A percentile compares a stretch with the other conserved stretches of the same genome.
phyloP scores from a whole-genome alignment of 2,888 invertebrate genomes.

The Poecilobothrus nobilitatus region DNA sequence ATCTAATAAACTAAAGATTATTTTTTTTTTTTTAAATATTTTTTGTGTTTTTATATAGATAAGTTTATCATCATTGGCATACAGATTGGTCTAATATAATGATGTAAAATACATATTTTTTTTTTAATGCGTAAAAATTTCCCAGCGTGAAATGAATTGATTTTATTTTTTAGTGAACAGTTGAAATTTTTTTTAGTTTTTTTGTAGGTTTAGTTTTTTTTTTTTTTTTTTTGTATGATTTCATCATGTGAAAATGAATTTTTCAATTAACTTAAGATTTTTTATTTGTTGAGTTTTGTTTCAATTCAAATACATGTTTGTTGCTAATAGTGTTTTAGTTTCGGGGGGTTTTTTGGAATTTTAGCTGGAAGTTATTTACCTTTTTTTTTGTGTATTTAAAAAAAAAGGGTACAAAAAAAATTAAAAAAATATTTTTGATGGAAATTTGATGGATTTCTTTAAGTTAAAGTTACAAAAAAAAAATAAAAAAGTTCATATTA shows the following conservation, averaged over 20 bases:
- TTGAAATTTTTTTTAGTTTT: constrained; percentile 26
- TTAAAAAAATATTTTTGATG: no score
- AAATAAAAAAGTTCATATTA: no score
- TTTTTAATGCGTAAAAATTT: constrained; percentile 6
- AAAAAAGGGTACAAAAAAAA: no score
- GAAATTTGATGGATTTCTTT: no score
- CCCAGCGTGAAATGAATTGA: background rate
- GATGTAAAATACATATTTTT: background rate
- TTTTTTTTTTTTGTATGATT: constrained; percentile 19
- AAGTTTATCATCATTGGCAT: background rate
- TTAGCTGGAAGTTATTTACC: no score
- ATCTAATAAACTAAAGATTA: no score
- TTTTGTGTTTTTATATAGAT: background rate
- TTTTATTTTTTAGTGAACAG: constrained; percentile 14
- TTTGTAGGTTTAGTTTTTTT: constrained; percentile 18
- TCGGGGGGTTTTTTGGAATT: no score
- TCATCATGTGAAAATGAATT: constrained; percentile 9
- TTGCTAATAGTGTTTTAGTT: no score
- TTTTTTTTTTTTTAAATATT: background rate
- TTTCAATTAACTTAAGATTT: background rate
- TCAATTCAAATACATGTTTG: no score
- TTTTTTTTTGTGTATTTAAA: no score
- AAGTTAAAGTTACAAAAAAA: no score
- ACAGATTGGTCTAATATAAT: no score
- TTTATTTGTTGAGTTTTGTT: background rate